Percentiles rank a stretch among this genome's conserved stretches.
Conservation (phyloP, 2,113 vertebrate species). For the Gnathochromis pfefferi region DNA sequence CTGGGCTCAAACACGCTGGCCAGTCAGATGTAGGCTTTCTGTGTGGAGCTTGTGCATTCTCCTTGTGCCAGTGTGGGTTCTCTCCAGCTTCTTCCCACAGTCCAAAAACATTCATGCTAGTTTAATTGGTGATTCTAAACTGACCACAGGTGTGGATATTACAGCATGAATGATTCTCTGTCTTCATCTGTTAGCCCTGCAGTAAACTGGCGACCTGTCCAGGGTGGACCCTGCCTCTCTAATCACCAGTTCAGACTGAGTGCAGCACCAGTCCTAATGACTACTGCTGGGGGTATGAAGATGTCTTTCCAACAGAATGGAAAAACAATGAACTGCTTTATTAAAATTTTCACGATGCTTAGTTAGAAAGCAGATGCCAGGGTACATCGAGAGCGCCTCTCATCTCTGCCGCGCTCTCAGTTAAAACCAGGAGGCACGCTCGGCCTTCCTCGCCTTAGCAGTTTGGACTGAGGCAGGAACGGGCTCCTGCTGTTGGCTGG, state of each 20-base stretch:
- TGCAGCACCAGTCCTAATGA: neutral
- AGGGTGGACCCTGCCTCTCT: neutral
- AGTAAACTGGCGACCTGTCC: neutral
- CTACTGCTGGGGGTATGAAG: neutral
- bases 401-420: neutral
- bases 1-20: neutral
- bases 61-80: neutral
- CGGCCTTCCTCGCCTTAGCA: neutral
- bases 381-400: slow-evolving; percentile 20
- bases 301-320: neutral
- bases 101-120: neutral
- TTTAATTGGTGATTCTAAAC: neutral
- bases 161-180: neutral
- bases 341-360: neutral
- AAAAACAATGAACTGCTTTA: neutral
- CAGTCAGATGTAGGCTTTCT: neutral
- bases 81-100: neutral
- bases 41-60: neutral
- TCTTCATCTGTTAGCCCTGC: neutral
- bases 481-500: slow-evolving; percentile 1
- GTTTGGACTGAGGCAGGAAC: slow-evolving; percentile 1
- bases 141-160: neutral
- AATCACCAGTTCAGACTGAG: neutral
- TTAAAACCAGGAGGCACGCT: slow-evolving; percentile 8
- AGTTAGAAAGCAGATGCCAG: slow-evolving; percentile 18